A percentile compares a stretch with the other conserved stretches of the same genome.
Conservation (phyloP, 2,888 invertebrate genomes). For the Chaetogeoica ovagalla region DNA sequence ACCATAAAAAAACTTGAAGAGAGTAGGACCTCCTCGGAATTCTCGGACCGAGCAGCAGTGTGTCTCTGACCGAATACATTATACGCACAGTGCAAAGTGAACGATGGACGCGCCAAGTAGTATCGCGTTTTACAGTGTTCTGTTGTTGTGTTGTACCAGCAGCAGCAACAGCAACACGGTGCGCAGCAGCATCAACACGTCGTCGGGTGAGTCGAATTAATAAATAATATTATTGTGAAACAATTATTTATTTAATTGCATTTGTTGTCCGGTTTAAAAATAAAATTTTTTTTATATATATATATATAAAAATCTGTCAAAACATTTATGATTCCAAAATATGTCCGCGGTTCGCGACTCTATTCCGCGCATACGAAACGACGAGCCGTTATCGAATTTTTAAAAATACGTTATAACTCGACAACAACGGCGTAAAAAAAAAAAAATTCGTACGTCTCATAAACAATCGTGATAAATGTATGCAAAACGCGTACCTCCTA, state of each 20-base stretch:
- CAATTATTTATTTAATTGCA: background rate
- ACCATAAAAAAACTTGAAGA: constrained; percentile 18
- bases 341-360: no score
- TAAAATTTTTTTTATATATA: background rate
- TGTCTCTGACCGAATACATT: constrained; percentile 4
- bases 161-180: background rate
- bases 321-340: background rate
- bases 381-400: background rate
- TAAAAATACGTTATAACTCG: no score
- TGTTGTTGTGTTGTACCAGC: constrained; percentile 16
- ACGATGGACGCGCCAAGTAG: constrained; percentile 42
- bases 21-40: constrained; percentile 23
- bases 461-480: no score
- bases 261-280: background rate
- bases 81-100: constrained; percentile 21
- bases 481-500: no score
- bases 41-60: constrained; percentile 43
- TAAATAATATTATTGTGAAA: background rate
- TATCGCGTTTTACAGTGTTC: constrained; percentile 35
- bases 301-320: background rate
- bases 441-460: no score
- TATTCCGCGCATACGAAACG: no score
- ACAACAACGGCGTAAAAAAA: no score
- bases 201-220: constrained; percentile 28
- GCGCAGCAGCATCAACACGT: constrained; percentile 1